Percentiles rank a stretch among this genome's conserved stretches.
Conservation (phyloP, 2,113 vertebrate species). For the Cyphomyrus discorhynchus region DNA sequence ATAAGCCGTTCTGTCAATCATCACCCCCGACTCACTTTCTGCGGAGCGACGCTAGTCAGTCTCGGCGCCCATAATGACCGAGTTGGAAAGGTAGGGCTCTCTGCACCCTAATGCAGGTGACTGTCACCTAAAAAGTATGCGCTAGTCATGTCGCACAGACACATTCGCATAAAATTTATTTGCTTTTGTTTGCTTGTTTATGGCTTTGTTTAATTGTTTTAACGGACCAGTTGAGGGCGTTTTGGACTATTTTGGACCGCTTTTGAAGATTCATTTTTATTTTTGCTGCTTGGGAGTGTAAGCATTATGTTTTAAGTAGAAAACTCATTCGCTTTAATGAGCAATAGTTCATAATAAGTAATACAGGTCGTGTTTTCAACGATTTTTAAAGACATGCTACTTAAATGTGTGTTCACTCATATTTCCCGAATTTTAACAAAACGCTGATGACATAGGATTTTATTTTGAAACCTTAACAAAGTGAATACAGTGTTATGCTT, state of each 20-base stretch:
- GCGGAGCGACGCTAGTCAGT: not conserved
- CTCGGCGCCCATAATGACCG: not conserved
- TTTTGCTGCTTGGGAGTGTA: not conserved
- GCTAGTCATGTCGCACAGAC: not conserved
- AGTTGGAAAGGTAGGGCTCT: constrained; percentile 4
- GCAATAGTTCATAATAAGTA: not conserved
- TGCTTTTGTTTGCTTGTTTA: not conserved
- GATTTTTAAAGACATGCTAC: not conserved
- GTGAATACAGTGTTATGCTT: not conserved
- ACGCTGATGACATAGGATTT: not conserved
- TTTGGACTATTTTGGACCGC: not conserved
- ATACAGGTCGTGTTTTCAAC: not conserved
- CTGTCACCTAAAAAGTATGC: not conserved
- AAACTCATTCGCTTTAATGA: not conserved
- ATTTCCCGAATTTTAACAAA: not conserved
- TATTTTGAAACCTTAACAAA: not conserved
- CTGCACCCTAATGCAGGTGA: not conserved
- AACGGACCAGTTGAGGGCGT: not conserved
- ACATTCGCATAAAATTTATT: not conserved
- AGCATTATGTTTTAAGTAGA: not conserved
- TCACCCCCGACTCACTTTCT: not conserved
- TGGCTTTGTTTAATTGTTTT: not conserved
- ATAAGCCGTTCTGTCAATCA: constrained; percentile 11
- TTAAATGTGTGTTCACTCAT: not conserved
- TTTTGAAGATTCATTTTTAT: not conserved